These are phyloP conservation scores for Ivindomyrus marchei DNA, from an alignment of 2,113 vertebrate species.

Conservation along the genomic window DNA sequence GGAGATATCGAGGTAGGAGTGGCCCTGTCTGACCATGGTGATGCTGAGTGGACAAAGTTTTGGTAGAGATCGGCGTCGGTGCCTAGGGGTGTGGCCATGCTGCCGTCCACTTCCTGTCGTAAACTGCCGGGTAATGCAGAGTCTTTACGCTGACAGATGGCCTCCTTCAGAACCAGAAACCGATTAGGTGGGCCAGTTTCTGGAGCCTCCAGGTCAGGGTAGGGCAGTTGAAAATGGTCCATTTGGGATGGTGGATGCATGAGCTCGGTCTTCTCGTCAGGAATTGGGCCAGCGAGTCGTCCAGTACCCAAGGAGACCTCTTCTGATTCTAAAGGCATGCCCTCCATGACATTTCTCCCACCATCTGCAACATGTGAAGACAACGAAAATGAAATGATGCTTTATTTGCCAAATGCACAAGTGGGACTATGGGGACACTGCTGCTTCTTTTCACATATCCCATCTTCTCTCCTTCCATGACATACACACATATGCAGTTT, in stretches of 20 bases:
- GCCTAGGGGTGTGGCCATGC: slow-evolving; percentile 48
- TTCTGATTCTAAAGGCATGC: slow-evolving; percentile 94
- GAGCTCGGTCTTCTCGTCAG: slow-evolving; percentile 36
- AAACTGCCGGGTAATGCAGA: slow-evolving; percentile 29
- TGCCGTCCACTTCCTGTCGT: background rate
- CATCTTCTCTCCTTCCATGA: background rate
- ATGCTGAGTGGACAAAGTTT: slow-evolving; percentile 56
- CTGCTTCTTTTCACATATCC: background rate
- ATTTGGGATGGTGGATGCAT: slow-evolving; percentile 44
- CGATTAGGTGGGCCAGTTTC: slow-evolving; percentile 9
- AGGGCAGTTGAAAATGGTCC: slow-evolving; percentile 43
- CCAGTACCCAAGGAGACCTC: slow-evolving; percentile 55
- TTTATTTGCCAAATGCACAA: background rate
- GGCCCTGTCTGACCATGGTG: background rate
- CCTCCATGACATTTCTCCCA: slow-evolving; percentile 49
- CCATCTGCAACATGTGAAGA: background rate
- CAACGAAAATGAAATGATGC: background rate
- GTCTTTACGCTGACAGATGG: slow-evolving; percentile 51
- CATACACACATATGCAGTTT: background rate
- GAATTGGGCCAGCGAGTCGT: slow-evolving; percentile 54
- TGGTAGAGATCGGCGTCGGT: slow-evolving; percentile 64
- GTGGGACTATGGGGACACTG: background rate
- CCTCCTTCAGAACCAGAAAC: slow-evolving; percentile 45
- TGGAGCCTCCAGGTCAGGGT: slow-evolving; percentile 26
- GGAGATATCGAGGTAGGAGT: slow-evolving; percentile 28